Evolutionary conservation across 2,113 vertebrate genomes (phyloP), one percentile per base, ranked within the genome.

Genomic region (Psophia crepitans): DNA sequence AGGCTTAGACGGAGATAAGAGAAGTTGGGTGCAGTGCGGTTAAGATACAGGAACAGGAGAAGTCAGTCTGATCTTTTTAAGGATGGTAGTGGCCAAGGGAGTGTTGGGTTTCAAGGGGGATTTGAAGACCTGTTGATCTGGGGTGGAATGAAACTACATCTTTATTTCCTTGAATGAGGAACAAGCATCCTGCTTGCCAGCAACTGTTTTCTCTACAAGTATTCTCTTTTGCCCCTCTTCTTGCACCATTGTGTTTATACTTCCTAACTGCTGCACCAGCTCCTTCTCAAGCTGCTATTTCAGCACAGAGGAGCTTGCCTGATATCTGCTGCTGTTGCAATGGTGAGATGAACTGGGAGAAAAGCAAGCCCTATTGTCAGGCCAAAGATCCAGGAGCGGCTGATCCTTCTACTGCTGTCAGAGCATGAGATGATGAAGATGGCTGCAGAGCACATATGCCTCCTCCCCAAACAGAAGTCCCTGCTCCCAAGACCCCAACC

Each of bases 181-280:
- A 20, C 30, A 64, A 66, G 8, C 8, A 5, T 35, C 20, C 58
- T 53, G 30, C 18, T 73, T 83, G 18, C 20, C 13, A 32, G 13
- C 14, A 69, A 9, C 12, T 17, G 7, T 20, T 48, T 71, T 65
- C 56, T 74, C 39, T 24, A 26, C 6, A 60, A 39, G 3, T 24
- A 16, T 17, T 74, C 28, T 21, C 24, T 35, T 51, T 19, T 8
- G 5, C 8, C 17, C 14, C 14, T 56, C 18, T 14, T 64, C 54
- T 49, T 0, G 1, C 18, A 49, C 24, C 24, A 1, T 7, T 39
- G 3, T 21, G 18, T 35, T 32, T 43, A 1, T 35, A 11, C 18
- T 39, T 69, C 39, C 28, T 20, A 60, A 39, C 6, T 15, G 9
- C 7, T 39, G 19, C 37, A 28, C 2, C 37, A 73, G 23, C 14